These are phyloP conservation scores for Stylophora pistillata DNA, from an alignment of 64 coral and sea anemone species.

Conservation along the genomic window DNA sequence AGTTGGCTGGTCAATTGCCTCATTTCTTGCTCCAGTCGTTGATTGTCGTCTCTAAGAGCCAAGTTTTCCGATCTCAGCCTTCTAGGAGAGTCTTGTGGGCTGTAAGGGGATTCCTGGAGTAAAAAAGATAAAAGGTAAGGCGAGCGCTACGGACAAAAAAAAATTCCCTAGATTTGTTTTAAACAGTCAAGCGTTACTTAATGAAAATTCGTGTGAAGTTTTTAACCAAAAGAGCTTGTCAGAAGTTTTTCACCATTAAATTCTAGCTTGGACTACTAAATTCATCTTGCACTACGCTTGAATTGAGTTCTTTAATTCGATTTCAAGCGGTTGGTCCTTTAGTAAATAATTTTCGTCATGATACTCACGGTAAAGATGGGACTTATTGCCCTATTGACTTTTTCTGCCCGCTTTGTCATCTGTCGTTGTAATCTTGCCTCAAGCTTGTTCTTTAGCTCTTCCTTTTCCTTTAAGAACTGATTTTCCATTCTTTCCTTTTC, in stretches of 20 bases:
- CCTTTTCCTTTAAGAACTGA: slow-evolving; percentile 73
- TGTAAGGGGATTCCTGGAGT: slow-evolving; percentile 43
- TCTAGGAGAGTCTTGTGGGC: slow-evolving; percentile 58
- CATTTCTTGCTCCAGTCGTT: slow-evolving; percentile 55
- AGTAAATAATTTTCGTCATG: background rate
- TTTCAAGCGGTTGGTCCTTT: too few species aligned
- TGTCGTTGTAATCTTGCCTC: slow-evolving; percentile 74
- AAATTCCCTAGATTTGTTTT: too few species aligned
- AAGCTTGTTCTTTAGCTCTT: slow-evolving; percentile 70
- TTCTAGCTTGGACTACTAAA: too few species aligned
- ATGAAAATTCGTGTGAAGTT: too few species aligned
- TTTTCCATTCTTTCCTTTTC: slow-evolving; percentile 78
- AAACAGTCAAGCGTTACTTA: too few species aligned
- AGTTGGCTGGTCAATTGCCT: slow-evolving; percentile 70
- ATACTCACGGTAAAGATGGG: slow-evolving; percentile 60
- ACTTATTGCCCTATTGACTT: slow-evolving; percentile 62
- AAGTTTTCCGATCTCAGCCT: slow-evolving; percentile 70
- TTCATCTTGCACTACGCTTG: too few species aligned
- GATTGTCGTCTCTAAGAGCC: slow-evolving; percentile 58
- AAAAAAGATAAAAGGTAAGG: background rate
- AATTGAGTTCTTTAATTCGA: too few species aligned
- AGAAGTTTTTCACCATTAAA: too few species aligned
- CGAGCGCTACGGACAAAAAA: background rate
- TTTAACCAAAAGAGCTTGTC: too few species aligned
- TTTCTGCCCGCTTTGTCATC: slow-evolving; percentile 54